Conservation (phyloP, 2,113 vertebrate species). For the Pterocles orientalis region DNA sequence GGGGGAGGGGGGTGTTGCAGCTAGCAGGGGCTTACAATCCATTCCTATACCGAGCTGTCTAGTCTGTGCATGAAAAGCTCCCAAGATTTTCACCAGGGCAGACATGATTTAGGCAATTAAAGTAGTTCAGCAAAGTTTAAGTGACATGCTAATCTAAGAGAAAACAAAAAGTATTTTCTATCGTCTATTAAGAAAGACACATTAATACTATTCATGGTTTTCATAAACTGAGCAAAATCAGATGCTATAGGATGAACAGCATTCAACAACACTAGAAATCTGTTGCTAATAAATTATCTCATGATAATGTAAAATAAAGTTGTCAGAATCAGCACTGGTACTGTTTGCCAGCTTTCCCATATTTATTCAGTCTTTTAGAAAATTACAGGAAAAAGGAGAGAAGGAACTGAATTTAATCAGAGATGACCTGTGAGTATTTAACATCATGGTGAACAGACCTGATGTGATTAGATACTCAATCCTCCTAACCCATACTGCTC, state of each 20-base stretch:
- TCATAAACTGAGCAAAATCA: neutral
- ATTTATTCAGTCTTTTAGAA: neutral
- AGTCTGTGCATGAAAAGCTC: neutral
- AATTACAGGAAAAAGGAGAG: neutral
- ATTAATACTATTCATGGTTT: neutral
- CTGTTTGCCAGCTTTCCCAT: neutral
- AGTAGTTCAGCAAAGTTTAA: neutral
- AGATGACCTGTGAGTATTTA: slow-evolving; percentile 2
- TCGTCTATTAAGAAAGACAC: neutral
- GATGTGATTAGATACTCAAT: slow-evolving; percentile 40
- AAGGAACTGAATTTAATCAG: neutral
- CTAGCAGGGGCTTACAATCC: neutral
- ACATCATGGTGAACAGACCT: neutral
- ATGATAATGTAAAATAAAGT: neutral
- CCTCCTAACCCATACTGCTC: neutral
- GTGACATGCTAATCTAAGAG: neutral
- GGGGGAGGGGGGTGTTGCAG: no score
- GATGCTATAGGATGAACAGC: neutral
- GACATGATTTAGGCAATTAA: neutral
- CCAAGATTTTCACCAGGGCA: neutral
- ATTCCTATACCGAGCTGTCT: neutral
- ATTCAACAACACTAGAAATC: neutral
- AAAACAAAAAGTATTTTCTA: neutral
- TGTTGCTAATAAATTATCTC: neutral
- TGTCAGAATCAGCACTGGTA: neutral